Evolutionary conservation across 2,113 vertebrate genomes (phyloP), one percentile per base, ranked within the genome.

Genomic region (Trochalopteron elliotii): DNA sequence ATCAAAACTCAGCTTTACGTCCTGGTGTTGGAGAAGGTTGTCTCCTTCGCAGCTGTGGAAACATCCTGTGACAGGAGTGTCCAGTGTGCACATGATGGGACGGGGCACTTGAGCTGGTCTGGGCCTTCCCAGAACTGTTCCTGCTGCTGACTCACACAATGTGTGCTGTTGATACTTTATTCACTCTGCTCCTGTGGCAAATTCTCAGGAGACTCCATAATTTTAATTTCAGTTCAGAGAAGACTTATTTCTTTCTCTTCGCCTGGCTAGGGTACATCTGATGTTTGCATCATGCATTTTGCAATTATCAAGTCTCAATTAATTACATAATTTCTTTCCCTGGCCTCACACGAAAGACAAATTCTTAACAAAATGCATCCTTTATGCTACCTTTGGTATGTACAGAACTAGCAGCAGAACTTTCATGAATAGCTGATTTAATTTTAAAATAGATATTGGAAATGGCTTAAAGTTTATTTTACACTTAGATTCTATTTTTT

Each of bases 141-240:
- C 28, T 63, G 28, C 25, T 2, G 2, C 50, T 78, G 20, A 18
- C 31, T 57, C 2, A 3, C 25, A 4, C 7, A 9, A 18, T 0
- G 2, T 9, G 15, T 20, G 5, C 9, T 42, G 15, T 19, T 65
- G 19, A 35, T 16, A 11, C 42, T 61, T 82, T 53, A 63, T 67
- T 67, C 3, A 35, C 71, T 59, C 75, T 35, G 4, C n/a, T 87
- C 10, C 22, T 67, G 11, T 15, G 22, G 39, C 2, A 49, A 78
- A 69, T 72, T 42, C 30, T 77, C 28, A 24, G 30, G 33, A 77
- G 8, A 40, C 2, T 31, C 3, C 2, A 8, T 4, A 68, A 39
- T 80, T 80, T 39, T 20, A n/a, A 23, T 52, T 60, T 75, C 20
- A n/a, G 4, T 64, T 79, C 17, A 76, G 35, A 21, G 7, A 71